phyloP scores from a whole-genome alignment of 2,797 vertebrate species.

The Eleutherodactylus coqui region DNA sequence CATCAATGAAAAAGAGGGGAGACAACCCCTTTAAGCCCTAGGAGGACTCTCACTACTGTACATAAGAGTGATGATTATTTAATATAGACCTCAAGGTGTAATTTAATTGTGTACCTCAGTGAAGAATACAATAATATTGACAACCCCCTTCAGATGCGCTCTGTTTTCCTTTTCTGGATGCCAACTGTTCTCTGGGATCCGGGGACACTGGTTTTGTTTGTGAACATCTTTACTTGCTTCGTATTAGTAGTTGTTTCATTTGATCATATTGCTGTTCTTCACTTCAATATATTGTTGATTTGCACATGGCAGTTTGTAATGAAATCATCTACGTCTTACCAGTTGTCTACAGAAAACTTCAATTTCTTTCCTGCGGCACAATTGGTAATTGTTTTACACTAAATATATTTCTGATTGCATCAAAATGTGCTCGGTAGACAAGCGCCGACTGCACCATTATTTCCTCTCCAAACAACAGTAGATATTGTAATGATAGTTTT shows the following conservation, averaged over 20 bases:
- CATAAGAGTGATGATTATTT: background rate
- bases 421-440: slow-evolving; percentile 26
- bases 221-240: no score
- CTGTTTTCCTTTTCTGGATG: background rate
- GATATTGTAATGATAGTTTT: background rate
- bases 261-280: background rate
- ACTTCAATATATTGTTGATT: slow-evolving; percentile 3
- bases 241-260: background rate
- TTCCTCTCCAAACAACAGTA: slow-evolving; percentile 31
- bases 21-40: no score
- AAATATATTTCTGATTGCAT: background rate
- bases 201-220: background rate
- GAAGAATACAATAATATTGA: background rate
- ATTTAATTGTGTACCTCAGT: background rate
- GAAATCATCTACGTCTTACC: slow-evolving; percentile 30
- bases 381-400: slow-evolving; percentile 50
- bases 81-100: background rate
- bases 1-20: no score
- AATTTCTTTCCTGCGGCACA: slow-evolving; percentile 25
- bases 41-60: no score
- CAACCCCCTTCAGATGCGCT: no score
- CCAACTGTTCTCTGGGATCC: background rate
- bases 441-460: background rate
- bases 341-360: slow-evolving; percentile 47
- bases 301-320: slow-evolving; percentile 16